Evolutionary conservation across 2,888 invertebrate species (phyloP), one percentile per base, ranked within the genome.

Genomic region (Cryptops parisi): DNA sequence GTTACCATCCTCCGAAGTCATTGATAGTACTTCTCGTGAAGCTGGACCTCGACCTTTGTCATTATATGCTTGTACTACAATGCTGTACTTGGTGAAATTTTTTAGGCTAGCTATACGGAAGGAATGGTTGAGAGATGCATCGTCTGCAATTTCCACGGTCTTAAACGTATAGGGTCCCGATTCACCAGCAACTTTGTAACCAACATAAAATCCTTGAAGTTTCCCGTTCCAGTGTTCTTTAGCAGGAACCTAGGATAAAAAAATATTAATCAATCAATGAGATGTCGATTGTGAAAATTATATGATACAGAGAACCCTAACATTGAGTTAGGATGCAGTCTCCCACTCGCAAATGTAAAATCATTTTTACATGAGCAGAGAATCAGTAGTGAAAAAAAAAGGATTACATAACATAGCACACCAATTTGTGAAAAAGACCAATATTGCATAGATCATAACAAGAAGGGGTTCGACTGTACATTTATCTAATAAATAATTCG

Each of bases 1-100:
- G 17, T 54, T 26, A 54, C 56, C 54, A 47, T 52, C 56, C 49
- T 56, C 56, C 2, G 56, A 56, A 9, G 56, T 56, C 56, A 56
- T 56, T 4, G 55, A 52, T 23, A 56, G 48, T 17, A 56, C 54
- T 22, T 56, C 55, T 25, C 55, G 46, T 9, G 54, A 56, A 1
- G 52, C 52, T 4, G 56, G 56, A 12, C 56, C 56, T 56, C 55
- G 50, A 3, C 56, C 56, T 23, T 52, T 44, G 27, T 49, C 47
- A 33, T 56, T 56, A 40, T 56, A 56, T 22, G 56, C 56, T 38
- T 54, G 56, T 21, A 56, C 54, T 22, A 56, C 53, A 19, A 56
- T 54, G 21, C 55, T 41, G 46, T 56, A 56, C 41, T 54, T 54
- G 15, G 56, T 54, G 44, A 51, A 47, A 33, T 56, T 55, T 24